Conservation (phyloP, 2,797 vertebrate genomes). For the Xenopus petersii region DNA sequence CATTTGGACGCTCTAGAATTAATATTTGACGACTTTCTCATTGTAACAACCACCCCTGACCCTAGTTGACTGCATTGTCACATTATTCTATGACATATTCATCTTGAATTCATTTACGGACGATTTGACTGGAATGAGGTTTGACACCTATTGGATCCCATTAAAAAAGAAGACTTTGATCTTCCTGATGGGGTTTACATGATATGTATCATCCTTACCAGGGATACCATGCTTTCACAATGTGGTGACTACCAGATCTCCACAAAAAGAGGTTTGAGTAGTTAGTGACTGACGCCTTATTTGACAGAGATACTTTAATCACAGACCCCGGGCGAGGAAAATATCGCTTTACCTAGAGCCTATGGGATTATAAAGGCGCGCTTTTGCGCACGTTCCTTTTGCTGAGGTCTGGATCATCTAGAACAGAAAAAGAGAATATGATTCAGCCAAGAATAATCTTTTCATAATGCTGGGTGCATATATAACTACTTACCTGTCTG, state of each 20-base stretch:
- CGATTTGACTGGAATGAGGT: slow-evolving; percentile 74
- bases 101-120: slow-evolving; percentile 76
- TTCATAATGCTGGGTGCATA: no score
- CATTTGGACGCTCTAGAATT: slow-evolving; percentile 72
- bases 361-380: background rate
- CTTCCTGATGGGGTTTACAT: slow-evolving; percentile 74
- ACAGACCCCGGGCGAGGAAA: slow-evolving; percentile 47
- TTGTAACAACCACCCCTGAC: slow-evolving; percentile 75
- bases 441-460: no score
- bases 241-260: slow-evolving; percentile 54
- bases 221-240: slow-evolving; percentile 65
- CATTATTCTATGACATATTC: slow-evolving; percentile 78
- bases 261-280: slow-evolving; percentile 64
- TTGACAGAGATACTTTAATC: slow-evolving; percentile 74
- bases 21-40: slow-evolving; percentile 77
- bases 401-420: background rate
- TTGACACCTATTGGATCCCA: slow-evolving; percentile 74
- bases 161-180: slow-evolving; percentile 75
- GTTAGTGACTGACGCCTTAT: slow-evolving; percentile 69
- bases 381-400: background rate
- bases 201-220: slow-evolving; percentile 73
- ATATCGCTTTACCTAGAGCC: slow-evolving; percentile 13
- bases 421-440: background rate
- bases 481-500: no score
- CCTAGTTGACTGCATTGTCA: slow-evolving; percentile 74